These are phyloP conservation scores for Botia kubotai DNA, from an alignment of 2,797 vertebrate genomes.

Conservation along the genomic window DNA sequence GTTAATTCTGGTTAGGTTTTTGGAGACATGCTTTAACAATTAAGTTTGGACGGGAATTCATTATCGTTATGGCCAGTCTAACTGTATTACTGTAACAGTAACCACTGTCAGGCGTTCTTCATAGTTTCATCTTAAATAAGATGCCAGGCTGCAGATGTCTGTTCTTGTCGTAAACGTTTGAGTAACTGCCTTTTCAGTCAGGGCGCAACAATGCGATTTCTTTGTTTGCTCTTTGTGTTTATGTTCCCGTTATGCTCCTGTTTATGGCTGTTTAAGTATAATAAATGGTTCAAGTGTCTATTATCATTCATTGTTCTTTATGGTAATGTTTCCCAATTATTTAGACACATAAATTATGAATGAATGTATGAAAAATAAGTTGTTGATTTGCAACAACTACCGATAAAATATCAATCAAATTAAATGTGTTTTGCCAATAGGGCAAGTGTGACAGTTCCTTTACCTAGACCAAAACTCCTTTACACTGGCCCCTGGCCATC, in stretches of 20 bases:
- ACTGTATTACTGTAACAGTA: conserved; percentile 37
- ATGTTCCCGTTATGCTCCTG: too few species aligned
- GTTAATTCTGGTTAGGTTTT: conserved; percentile 40
- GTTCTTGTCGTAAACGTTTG: neutral
- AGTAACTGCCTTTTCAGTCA: neutral
- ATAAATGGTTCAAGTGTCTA: too few species aligned
- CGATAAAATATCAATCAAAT: too few species aligned
- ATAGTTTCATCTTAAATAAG: conserved; percentile 22
- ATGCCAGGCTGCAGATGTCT: conserved; percentile 4
- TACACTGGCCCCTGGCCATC: neutral
- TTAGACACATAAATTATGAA: too few species aligned
- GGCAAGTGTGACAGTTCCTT: too few species aligned
- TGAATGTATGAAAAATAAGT: too few species aligned
- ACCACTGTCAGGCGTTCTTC: conserved; percentile 13
- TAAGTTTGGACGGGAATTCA: conserved; percentile 34
- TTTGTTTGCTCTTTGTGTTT: neutral
- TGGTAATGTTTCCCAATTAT: too few species aligned
- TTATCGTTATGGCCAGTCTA: conserved; percentile 14
- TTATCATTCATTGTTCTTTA: too few species aligned
- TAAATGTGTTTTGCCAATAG: too few species aligned
- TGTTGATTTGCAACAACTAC: too few species aligned
- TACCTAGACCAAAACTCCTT: neutral
- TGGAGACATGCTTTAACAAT: conserved; percentile 14
- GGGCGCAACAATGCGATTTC: neutral
- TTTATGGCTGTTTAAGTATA: too few species aligned